These are phyloP conservation scores for Gallinago nigripennis DNA, from an alignment of 2,797 vertebrate species.

Conservation along the genomic window DNA sequence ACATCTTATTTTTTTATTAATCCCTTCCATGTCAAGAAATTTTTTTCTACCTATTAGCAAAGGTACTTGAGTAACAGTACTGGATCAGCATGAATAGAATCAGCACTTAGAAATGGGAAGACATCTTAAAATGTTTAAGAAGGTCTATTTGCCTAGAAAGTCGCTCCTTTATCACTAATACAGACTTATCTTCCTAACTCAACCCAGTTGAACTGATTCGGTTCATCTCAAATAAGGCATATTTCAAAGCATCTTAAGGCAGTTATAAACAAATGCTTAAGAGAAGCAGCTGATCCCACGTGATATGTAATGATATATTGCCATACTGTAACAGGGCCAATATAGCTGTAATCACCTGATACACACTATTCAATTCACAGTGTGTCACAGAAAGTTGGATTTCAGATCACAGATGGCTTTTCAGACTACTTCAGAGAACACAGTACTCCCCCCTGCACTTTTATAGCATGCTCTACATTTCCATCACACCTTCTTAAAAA, in stretches of 20 bases:
- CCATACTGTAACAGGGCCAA: background rate
- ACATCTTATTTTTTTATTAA: background rate
- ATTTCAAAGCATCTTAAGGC: background rate
- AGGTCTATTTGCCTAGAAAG: background rate
- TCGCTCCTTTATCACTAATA: background rate
- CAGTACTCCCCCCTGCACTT: background rate
- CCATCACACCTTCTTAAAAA: background rate
- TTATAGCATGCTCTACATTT: background rate
- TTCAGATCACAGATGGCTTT: background rate
- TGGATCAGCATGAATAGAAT: background rate
- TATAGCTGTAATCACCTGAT: background rate
- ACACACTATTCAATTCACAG: background rate
- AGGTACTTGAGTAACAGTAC: background rate
- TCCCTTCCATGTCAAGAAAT: background rate
- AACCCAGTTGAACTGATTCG: background rate
- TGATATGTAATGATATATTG: accelerated
- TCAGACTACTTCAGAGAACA: background rate
- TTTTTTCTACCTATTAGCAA: background rate
- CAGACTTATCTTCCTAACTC: background rate
- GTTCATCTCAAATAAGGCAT: background rate
- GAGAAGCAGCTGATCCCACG: background rate
- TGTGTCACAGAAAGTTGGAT: background rate
- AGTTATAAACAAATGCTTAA: background rate
- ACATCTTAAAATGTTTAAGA: background rate
- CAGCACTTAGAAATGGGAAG: background rate